These are phyloP conservation scores for Eucriotettix oculatus DNA, from an alignment of 2,888 invertebrate species.

Conservation along the genomic window DNA sequence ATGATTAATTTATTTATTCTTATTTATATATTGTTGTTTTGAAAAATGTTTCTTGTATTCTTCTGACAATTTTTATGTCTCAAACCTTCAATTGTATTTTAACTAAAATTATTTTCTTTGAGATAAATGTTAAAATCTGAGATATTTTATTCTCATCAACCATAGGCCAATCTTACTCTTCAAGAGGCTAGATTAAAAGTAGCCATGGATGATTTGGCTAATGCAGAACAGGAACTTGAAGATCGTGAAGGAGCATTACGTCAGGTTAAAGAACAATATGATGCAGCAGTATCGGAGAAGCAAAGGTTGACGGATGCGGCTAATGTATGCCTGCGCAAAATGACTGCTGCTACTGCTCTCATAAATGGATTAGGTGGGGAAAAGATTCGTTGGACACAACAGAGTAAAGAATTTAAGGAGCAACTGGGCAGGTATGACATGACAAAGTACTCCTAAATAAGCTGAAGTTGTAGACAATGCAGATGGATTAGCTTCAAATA, in stretches of 20 bases:
- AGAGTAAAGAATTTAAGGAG: conserved; percentile 82
- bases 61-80: too few species aligned
- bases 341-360: conserved; percentile 89
- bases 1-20: neutral
- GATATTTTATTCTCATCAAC: too few species aligned
- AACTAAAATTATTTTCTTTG: too few species aligned
- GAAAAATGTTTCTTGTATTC: too few species aligned
- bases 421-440: conserved; percentile 46
- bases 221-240: conserved; percentile 73
- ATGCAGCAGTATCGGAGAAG: conserved; percentile 83
- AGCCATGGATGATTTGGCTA: conserved; percentile 79
- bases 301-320: conserved; percentile 84
- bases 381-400: conserved; percentile 76
- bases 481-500: neutral
- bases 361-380: conserved; percentile 90
- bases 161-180: conserved; percentile 61
- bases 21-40: too few species aligned
- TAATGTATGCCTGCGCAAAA: conserved; percentile 81
- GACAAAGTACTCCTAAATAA: neutral
- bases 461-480: neutral
- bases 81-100: too few species aligned
- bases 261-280: conserved; percentile 83
- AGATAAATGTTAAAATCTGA: too few species aligned
- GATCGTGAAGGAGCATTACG: conserved; percentile 81
- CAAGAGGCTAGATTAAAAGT: conserved; percentile 80